Conservation (phyloP, 2,888 invertebrate species). For the Villa cingulata region DNA sequence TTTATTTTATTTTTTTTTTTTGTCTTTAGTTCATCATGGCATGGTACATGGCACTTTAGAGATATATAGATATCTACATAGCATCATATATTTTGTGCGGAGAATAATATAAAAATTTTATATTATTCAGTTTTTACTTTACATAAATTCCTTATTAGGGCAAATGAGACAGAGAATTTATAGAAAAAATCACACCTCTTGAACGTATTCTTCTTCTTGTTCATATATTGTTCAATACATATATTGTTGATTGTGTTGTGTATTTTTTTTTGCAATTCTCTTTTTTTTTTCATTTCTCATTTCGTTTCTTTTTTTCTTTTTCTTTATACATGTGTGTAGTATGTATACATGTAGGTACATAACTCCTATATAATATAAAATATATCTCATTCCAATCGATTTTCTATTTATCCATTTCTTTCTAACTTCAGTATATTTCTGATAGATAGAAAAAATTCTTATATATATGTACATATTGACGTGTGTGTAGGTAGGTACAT, state of each 20-base stretch:
- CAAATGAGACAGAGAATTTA: background rate
- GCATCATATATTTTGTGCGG: too few species aligned
- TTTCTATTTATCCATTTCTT: background rate
- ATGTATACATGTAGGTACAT: background rate
- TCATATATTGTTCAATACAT: background rate
- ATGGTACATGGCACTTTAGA: too few species aligned
- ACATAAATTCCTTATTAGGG: background rate
- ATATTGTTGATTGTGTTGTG: background rate
- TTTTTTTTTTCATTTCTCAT: background rate
- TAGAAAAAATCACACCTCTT: background rate
- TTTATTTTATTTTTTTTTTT: too few species aligned
- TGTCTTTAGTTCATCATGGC: too few species aligned
- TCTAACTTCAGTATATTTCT: background rate
- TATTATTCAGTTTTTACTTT: too few species aligned
- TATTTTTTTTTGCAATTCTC: background rate
- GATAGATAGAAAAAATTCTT: too few species aligned
- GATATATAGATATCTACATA: too few species aligned
- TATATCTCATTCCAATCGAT: background rate
- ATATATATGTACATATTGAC: too few species aligned
- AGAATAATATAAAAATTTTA: too few species aligned
- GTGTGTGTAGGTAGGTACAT: too few species aligned
- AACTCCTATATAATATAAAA: background rate
- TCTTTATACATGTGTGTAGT: background rate
- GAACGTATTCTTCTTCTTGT: background rate
- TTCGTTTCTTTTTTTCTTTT: too few species aligned